Evolutionary conservation across 2,888 invertebrate genomes (phyloP).

Genomic region (Conistra vaccinii): DNA sequence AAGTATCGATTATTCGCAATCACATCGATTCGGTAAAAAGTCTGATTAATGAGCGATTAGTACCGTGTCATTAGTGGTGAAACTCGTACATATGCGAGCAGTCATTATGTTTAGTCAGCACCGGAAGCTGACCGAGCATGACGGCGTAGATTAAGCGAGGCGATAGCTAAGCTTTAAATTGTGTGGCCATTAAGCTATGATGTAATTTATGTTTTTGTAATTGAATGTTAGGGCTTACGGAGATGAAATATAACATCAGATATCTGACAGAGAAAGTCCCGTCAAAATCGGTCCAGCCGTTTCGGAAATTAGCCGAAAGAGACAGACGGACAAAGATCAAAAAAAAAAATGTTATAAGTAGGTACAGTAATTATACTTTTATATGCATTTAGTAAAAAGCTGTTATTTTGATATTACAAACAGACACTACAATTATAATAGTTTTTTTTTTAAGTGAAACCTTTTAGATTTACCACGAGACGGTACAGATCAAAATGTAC

Average conservation of each 20-base stretch:
- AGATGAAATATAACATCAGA: too few species aligned
- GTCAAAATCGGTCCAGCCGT: too few species aligned
- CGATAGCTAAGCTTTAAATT: slow-evolving; percentile 42
- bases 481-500: background rate
- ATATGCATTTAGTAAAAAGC: too few species aligned
- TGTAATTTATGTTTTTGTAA: slow-evolving; percentile 19
- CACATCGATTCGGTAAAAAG: slow-evolving; percentile 61
- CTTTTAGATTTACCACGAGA: background rate
- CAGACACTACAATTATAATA: too few species aligned
- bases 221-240: background rate
- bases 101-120: slow-evolving; percentile 58
- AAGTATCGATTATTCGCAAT: slow-evolving; percentile 65
- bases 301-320: too few species aligned
- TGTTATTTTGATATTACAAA: too few species aligned
- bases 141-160: slow-evolving; percentile 28
- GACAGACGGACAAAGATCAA: too few species aligned
- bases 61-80: slow-evolving; percentile 56
- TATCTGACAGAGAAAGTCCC: too few species aligned
- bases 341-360: too few species aligned
- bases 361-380: too few species aligned
- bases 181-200: slow-evolving; percentile 6
- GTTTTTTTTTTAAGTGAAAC: background rate
- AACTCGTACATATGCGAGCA: slow-evolving; percentile 57
- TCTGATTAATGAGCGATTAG: slow-evolving; percentile 62
- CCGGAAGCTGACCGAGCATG: slow-evolving; percentile 49